Base-by-base conservation (phyloP, 2,113 vertebrate genomes). In the Dasyprocta punctata region DNA sequence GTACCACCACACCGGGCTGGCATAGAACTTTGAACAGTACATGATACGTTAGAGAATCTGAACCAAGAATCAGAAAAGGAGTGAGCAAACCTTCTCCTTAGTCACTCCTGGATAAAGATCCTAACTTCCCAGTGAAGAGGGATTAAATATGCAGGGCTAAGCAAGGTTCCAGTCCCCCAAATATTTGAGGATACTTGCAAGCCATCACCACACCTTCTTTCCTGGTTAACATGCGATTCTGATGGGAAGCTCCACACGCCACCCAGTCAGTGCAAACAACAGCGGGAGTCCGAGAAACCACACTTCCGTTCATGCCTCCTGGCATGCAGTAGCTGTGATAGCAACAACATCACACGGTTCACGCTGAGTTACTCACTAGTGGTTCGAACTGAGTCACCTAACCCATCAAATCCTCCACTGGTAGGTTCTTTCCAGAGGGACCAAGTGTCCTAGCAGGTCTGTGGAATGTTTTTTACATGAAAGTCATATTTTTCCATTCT, bases 401-500 rank as follows among this genome's bases (percentile, higher is more conserved):
- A 86, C 44, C 47, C 4, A 41, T 17, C 13, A 10, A 8, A 7
- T n/a, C 33, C 49, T 61, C 33, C 14, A 0, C 26, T 10, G 0
- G 0, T 4, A 16, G 54, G 36, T 38, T 75, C 86, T 94, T n/a
- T 92, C 90, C 44, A 20, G 30, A 60, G 41, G 19, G 49, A 47
- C 11, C 1, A 65, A 60, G 44, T 36, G 7, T 71, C 60, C 36
- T 52, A 22, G 77, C n/a, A 28, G 49, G 63, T 80, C 41, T 47
- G 22, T 52, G n/a, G 26, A 67, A 41, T 56, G 52, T 54, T 90
- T 78, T 84, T 83, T 81, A 75, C 58, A 60, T 36, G 41, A 52
- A 61, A 90, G 16, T 84, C 89, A 65, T 33, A 44, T 60, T 75
- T 92, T 91, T 93, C 73, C 20, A 67, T 83, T 36, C 52, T 67